Evolutionary conservation across 1,140 invertebrate genomes (phyloP).

Genomic region (Zaprionus camerounensis): DNA sequence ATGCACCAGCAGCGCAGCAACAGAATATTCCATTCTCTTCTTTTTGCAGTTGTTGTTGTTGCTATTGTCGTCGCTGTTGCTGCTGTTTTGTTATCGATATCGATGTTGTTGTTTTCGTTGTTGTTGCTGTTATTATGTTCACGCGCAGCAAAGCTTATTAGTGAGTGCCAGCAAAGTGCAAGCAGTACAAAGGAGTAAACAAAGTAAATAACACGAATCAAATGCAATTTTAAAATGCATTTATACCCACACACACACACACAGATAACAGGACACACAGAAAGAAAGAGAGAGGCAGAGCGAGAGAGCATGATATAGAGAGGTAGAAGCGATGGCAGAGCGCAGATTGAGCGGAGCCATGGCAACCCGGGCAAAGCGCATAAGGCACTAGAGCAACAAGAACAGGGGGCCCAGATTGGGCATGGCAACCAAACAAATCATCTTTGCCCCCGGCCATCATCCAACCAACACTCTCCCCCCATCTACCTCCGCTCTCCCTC

Average conservation of each 20-base stretch:
- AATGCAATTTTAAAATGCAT: slow-evolving; percentile 29
- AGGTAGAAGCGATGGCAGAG: neutral
- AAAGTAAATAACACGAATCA: slow-evolving; percentile 21
- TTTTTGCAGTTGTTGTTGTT: slow-evolving; percentile 4
- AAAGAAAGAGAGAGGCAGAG: neutral
- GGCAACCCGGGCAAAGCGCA: slow-evolving; percentile 12
- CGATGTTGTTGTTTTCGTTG: slow-evolving; percentile 10
- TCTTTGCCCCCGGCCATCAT: neutral
- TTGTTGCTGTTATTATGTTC: slow-evolving; percentile 8
- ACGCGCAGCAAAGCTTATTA: slow-evolving; percentile 6
- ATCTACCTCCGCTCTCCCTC: neutral
- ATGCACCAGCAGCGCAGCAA: slow-evolving; percentile 15
- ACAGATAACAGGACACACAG: neutral
- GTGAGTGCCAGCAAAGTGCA: slow-evolving; percentile 2
- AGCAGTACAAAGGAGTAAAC: neutral
- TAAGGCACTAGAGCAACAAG: slow-evolving; percentile 1
- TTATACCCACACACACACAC: slow-evolving; percentile 8
- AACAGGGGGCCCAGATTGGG: neutral
- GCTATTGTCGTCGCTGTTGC: neutral
- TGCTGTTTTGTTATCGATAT: slow-evolving; percentile 8
- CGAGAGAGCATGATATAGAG: neutral
- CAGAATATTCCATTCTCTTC: slow-evolving; percentile 21
- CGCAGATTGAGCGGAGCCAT: neutral
- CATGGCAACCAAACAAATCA: slow-evolving; percentile 30
- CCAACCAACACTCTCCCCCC: neutral